Base-by-base conservation (phyloP, 2,888 invertebrate species). In the Meteorus cinctellus region DNA sequence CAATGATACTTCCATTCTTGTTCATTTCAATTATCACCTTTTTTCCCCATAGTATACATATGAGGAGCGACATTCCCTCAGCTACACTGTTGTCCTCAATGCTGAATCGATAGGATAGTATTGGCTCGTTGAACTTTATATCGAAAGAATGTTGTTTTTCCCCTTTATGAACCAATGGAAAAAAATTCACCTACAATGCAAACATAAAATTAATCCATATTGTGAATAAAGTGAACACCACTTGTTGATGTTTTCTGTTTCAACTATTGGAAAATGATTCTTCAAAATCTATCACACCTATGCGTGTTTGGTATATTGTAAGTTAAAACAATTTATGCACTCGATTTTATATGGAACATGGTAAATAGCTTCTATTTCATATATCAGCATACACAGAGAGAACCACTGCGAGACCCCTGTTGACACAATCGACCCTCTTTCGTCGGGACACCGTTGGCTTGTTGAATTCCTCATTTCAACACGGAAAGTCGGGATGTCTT, bases 401-500 rank as follows among this genome's bases (percentile, higher is more conserved):
- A 81, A 83, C 83, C 83, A 81, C 82, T 83, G 82, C 55, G 19
- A 75, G 77, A 76, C 77, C 80, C 76, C 65, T 82, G 83, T 84
- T 84, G 82, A 84, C 82, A 83, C 79, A 84, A 84, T 84, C 83
- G 84, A 84, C 82, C 83, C 82, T 79, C 76, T 77, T 72, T 74
- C 76, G 76, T 77, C 78, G 77, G 78, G 78, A 79, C 77, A 63
- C 78, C 74, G 77, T 68, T 48, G 72, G 76, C 63, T 63, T 59
- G 60, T 59, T 71, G 73, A 65, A 66, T 72, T 75, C 34, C 60
- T 19, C 67, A 24, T 34, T 69, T 60, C 16, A 65, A 29, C 65
- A 60, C 70, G 34, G 12, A 71, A 70, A 68, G 68, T 45, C 62
- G 70, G 62, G 48, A 55, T 74, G 72, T 68, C 76, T 73, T 34